Base-by-base conservation (phyloP, 2,113 vertebrate species). In the Ailuropoda melanoleuca region DNA sequence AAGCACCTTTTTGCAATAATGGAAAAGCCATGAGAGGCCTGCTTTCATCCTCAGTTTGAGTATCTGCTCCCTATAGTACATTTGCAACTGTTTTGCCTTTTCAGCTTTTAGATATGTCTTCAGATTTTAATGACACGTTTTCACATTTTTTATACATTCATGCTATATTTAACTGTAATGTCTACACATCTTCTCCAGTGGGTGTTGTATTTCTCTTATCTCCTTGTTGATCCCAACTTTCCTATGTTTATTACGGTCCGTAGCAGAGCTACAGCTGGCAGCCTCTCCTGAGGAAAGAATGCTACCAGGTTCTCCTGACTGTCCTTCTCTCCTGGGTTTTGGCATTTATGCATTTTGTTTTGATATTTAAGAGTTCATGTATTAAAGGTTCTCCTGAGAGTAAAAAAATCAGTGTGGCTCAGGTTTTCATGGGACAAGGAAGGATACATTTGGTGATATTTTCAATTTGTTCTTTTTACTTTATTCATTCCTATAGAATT, bases 311-410 rank as follows among this genome's bases (percentile, higher is more conserved):
- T 97, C 92, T 98, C 85, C 85, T 96, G 55, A 86, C 13, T 60
- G 58, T 75, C 43, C 34, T 98, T 96, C 90, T 34, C 81, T 29
- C 85, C 19, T 87, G 92, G 70, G 90, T 21, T 75, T 96, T 91
- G 86, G 24, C 13, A 9, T 83, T 97, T 90, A 83, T 86, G 43
- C 70, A 72, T 90, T 95, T 97, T 98, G 95, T 58, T 97, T 98
- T 97, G 74, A 58, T 85, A 93, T 93, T 64, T 82, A 75, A 50
- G 66, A 78, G 46, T 84, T 95, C 75, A 94, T 24, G 10, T 88
- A 75, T 75, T 93, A 80, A 93, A 82, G 31, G 4, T 77, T 88
- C 84, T 95, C 83, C 81, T 70, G 87, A 81, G 86, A 80, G 15
- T 34, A 74, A 55, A 53, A 18, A 26, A 90, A 68, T 70, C 19